A percentile compares a stretch with the other conserved stretches of the same genome.
Conservation (phyloP, 2,797 vertebrate genomes). For the Nyctibius grandis region DNA sequence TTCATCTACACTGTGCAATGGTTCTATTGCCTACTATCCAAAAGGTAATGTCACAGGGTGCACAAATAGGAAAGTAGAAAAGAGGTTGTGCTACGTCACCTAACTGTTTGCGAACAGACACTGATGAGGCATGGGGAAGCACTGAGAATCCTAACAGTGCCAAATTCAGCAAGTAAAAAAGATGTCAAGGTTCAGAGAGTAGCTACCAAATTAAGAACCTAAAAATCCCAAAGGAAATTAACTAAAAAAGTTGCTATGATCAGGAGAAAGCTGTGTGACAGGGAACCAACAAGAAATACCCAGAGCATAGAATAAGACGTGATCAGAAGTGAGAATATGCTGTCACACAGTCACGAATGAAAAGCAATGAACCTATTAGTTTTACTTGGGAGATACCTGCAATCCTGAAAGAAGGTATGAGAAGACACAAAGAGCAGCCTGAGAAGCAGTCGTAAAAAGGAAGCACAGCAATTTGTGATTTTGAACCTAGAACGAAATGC, state of each 20-base stretch:
- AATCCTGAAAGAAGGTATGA: neutral
- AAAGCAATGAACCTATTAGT: neutral
- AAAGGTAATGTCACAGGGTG: neutral
- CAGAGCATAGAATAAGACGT: rapidly evolving
- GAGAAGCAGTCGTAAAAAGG: neutral
- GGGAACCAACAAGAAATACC: neutral
- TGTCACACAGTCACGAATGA: neutral
- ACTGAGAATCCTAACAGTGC: neutral
- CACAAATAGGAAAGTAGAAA: neutral
- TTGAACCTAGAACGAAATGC: neutral
- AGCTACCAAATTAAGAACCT: neutral
- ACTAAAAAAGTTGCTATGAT: neutral
- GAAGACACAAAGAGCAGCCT: neutral
- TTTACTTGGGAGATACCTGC: neutral
- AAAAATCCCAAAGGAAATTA: neutral
- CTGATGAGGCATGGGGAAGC: neutral
- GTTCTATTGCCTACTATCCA: neutral
- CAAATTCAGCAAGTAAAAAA: neutral
- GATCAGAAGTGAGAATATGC: neutral
- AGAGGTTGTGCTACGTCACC: neutral
- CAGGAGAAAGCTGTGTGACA: neutral
- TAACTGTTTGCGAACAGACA: neutral
- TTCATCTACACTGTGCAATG: neutral
- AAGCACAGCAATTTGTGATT: neutral
- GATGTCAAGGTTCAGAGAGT: neutral